These are phyloP conservation scores for Porites evermanni DNA, from an alignment of 92 coral and sea anemone genomes.

Conservation along the genomic window DNA sequence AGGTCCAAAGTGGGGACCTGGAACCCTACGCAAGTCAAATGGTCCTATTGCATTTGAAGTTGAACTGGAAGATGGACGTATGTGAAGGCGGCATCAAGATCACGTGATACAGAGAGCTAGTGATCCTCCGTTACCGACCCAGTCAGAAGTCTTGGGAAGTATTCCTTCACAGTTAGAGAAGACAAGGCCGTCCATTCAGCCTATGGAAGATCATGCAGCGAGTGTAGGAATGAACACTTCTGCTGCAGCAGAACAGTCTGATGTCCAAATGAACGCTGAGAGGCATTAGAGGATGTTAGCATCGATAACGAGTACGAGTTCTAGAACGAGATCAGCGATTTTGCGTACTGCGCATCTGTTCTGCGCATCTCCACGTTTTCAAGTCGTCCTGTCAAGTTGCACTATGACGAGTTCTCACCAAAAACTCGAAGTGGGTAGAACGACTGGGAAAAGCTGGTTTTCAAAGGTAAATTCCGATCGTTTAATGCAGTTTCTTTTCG, in stretches of 20 bases:
- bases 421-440: no score
- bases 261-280: background rate
- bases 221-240: conserved; percentile 4
- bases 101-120: conserved; percentile 28
- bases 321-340: no score
- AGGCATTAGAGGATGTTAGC: background rate
- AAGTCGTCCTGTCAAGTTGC: no score
- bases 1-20: conserved; percentile 67
- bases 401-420: no score
- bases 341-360: no score
- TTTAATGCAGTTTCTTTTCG: no score
- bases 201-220: conserved; percentile 5
- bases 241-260: background rate
- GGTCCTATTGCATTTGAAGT: conserved; percentile 60
- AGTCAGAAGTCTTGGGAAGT: background rate
- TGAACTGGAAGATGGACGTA: conserved; percentile 33
- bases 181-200: background rate
- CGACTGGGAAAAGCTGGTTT: no score
- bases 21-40: conserved; percentile 39
- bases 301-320: no score
- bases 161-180: background rate
- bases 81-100: conserved; percentile 49
- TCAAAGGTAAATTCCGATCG: no score
- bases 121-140: background rate
- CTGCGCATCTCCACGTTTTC: no score